A percentile compares a stretch with the other conserved stretches of the same genome.
These are phyloP conservation scores for Atherinomorus stipes DNA, from an alignment of 2,113 vertebrate genomes.

Conservation along the genomic window DNA sequence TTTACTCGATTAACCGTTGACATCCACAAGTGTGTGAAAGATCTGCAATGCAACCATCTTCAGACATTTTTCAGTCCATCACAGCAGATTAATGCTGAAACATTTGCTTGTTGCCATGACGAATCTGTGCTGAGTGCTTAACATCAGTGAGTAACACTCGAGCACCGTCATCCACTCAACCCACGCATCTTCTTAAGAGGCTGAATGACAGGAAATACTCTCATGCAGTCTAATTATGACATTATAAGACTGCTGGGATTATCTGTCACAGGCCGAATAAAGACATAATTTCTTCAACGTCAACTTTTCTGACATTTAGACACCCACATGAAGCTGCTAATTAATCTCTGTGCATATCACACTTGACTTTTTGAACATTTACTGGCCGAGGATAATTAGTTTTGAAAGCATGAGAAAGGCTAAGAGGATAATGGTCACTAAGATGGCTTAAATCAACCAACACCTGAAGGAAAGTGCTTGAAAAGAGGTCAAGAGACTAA, in stretches of 20 bases:
- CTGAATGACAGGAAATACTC: constrained; percentile 40
- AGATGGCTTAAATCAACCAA: too few relatives aligned
- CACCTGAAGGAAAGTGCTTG: neutral
- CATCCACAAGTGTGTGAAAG: neutral
- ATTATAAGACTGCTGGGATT: constrained; percentile 34
- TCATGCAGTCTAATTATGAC: constrained; percentile 19
- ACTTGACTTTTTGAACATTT: neutral
- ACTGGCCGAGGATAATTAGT: neutral
- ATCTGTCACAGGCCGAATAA: constrained; percentile 4
- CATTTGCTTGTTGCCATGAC: constrained; percentile 61
- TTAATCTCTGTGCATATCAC: neutral
- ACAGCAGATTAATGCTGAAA: constrained; percentile 24
- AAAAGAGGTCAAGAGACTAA: neutral
- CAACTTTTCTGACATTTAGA: neutral
- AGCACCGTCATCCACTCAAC: constrained; percentile 31
- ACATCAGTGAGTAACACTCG: constrained; percentile 34
- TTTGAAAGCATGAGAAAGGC: neutral
- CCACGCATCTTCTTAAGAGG: constrained; percentile 16
- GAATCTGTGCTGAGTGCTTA: constrained; percentile 40
- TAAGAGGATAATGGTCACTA: neutral
- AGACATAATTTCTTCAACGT: constrained; percentile 8
- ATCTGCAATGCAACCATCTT: neutral
- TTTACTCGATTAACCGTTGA: constrained; percentile 5
- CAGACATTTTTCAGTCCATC: constrained; percentile 19
- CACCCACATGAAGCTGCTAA: neutral